Evolutionary conservation across 1,140 invertebrate genomes (phyloP), one percentile per base, ranked within the genome.

Genomic region (Thaumatotibia leucotreta): DNA sequence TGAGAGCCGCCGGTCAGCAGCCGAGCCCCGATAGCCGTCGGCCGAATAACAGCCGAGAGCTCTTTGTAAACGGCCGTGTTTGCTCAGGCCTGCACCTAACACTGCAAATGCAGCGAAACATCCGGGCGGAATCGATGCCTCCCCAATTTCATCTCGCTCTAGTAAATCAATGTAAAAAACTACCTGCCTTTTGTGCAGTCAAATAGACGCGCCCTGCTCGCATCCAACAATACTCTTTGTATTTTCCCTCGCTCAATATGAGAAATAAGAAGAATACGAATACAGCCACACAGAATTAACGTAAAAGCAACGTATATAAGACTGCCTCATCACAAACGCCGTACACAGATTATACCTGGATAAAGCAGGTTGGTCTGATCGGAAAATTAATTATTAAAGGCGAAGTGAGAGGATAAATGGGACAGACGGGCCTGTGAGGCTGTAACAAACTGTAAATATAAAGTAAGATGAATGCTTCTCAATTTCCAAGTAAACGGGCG

Each of bases 91-190:
- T 54, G 50, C 23, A 23, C 23, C 52, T 58, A 58, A 29, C 52
- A 29, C 52, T 31, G 23, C 24, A 58, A 58, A 58, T 58, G 52
- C 23, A 58, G 11, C n/a, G 52, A 58, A 27, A 58, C 52, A 58
- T 58, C 52, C 23, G 23, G 23, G 22, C 52, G 6, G 52, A 58
- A 58, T 58, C 52, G 52, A 58, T 58, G 52, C 52, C 11, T 58
- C 29, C n/a, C 24, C 52, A 58, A 58, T 58, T 58, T 58, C 24
- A 58, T 58, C 52, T 58, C 52, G 52, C 52, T 27, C 52, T 27
- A 58, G 52, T 58, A 58, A 58, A 58, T 58, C 52, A 58, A 27
- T 58, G 24, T n/a, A 58, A 58, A 58, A 58, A 58, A 58, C 11
- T 49, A 17, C 23, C 27, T 58, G 11, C 52, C 52, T 58, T 29